These are phyloP conservation scores for Limanda limanda DNA, from an alignment of 2,113 vertebrate genomes.

Conservation along the genomic window DNA sequence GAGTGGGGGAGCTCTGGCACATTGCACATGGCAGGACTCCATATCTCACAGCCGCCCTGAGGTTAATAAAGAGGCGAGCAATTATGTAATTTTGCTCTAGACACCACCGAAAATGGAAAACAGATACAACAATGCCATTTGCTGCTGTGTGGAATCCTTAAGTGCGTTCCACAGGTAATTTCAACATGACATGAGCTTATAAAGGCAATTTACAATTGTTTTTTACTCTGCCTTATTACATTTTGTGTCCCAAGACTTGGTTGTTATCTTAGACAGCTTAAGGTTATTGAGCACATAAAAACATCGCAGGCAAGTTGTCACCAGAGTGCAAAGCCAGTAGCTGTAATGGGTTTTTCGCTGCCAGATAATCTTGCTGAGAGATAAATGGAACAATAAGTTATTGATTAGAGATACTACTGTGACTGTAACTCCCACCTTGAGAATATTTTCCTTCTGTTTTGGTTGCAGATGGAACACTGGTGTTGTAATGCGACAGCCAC, in stretches of 20 bases:
- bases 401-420: conserved; percentile 35
- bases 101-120: conserved; percentile 48
- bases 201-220: conserved; percentile 71
- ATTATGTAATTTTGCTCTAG: conserved; percentile 47
- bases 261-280: conserved; percentile 54
- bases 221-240: conserved; percentile 62
- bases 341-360: conserved; percentile 50
- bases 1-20: background rate
- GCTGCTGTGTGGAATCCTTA: conserved; percentile 48
- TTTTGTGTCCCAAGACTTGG: conserved; percentile 47
- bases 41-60: conserved; percentile 27
- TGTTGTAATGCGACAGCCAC: conserved; percentile 6
- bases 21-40: conserved; percentile 7
- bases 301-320: conserved; percentile 34
- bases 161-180: conserved; percentile 64
- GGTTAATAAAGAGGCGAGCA: conserved; percentile 31
- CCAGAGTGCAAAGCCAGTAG: conserved; percentile 38
- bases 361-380: conserved; percentile 22
- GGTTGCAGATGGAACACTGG: conserved; percentile 4
- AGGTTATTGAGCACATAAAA: conserved; percentile 73
- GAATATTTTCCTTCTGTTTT: conserved; percentile 25
- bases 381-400: conserved; percentile 48
- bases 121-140: conserved; percentile 33
- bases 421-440: background rate
- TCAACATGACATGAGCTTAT: conserved; percentile 55